Conservation (phyloP, 2,888 invertebrate species). For the Amphipyra tragopoginis region DNA sequence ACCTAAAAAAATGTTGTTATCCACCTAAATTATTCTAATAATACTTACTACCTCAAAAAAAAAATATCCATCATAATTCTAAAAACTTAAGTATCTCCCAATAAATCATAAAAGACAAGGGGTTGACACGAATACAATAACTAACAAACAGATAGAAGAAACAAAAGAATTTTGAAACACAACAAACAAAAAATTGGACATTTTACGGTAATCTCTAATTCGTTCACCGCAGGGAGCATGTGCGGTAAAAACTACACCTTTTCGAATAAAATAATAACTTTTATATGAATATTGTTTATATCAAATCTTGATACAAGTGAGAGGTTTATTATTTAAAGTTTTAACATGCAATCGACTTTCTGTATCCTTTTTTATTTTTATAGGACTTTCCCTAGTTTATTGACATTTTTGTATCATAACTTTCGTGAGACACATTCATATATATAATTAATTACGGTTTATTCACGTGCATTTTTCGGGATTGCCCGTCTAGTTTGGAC, state of each 20-base stretch:
- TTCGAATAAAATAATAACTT: conserved; percentile 68
- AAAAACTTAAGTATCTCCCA: conserved; percentile 18
- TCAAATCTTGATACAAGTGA: not conserved
- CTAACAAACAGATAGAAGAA: conserved; percentile 55
- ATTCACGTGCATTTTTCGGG: no score
- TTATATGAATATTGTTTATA: conserved; percentile 38
- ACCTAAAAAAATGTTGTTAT: no score
- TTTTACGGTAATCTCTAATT: conserved; percentile 67
- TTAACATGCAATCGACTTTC: not conserved
- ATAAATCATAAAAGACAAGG: conserved; percentile 73
- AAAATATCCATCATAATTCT: not conserved
- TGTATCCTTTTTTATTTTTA: no score
- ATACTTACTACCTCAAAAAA: not conserved
- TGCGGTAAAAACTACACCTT: conserved; percentile 70
- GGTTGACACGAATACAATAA: conserved; percentile 70
- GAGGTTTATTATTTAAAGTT: conserved; percentile 10
- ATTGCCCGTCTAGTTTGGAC: no score
- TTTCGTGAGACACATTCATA: no score
- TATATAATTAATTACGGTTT: no score
- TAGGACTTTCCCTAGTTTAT: no score
- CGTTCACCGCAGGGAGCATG: conserved; percentile 75
- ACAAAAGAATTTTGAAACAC: conserved; percentile 68
- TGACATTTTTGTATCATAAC: no score
- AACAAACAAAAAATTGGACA: conserved; percentile 64
- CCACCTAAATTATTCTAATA: not conserved